A percentile compares a stretch with the other conserved stretches of the same genome.
Conservation (phyloP, 2,797 vertebrate genomes). For the Thripadectes ignobilis region DNA sequence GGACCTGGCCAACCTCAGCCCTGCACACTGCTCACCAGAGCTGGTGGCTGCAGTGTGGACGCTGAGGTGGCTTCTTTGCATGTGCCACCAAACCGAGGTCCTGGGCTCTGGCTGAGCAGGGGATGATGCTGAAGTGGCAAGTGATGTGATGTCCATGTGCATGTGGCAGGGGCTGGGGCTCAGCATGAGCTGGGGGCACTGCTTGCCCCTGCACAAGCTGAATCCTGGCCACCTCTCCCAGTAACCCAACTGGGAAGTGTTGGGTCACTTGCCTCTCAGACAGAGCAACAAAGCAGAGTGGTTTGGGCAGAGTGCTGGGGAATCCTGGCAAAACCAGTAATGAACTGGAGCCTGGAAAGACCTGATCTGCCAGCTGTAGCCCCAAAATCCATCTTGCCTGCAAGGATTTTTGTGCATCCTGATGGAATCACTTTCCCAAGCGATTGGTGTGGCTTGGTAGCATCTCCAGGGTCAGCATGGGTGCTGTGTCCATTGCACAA, state of each 20-base stretch:
- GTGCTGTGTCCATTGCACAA: background rate
- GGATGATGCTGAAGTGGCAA: background rate
- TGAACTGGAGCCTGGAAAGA: background rate
- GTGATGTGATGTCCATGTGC: background rate
- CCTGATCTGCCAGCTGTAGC: background rate
- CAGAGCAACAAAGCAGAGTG: background rate
- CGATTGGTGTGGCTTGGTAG: accelerated
- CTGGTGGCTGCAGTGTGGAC: background rate
- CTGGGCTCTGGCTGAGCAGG: background rate
- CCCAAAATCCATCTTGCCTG: background rate
- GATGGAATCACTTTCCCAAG: background rate
- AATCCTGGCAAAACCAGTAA: background rate
- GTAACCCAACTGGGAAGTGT: background rate
- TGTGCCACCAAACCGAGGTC: accelerated
- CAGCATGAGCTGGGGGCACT: background rate
- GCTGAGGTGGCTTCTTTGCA: background rate
- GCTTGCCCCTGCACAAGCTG: background rate
- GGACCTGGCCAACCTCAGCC: background rate
- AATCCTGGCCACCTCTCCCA: background rate
- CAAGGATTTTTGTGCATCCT: background rate
- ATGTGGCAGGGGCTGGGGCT: background rate
- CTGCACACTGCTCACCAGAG: background rate
- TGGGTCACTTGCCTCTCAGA: background rate
- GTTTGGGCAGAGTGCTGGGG: background rate
- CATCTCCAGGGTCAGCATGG: background rate